Evolutionary conservation across 2,888 invertebrate genomes (phyloP), one percentile per base, ranked within the genome.

Genomic region (Automeris io): DNA sequence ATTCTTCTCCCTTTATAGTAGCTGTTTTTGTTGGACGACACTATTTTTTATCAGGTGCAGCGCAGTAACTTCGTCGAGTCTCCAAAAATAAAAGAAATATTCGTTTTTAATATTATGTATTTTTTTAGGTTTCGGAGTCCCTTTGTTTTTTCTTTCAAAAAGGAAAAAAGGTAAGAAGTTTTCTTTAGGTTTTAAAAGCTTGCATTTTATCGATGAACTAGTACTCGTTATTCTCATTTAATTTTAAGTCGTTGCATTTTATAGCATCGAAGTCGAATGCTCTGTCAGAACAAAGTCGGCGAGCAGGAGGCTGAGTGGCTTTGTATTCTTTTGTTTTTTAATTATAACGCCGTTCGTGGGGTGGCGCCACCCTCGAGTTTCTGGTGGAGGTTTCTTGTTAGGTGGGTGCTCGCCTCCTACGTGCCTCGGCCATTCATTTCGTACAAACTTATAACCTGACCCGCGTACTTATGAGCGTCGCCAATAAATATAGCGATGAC

Each of bases 401-500:
- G 79, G 70, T 69, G 70, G 74, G 75, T 62, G 70, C 73, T 78
- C 72, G 72, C 82, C 80, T 77, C 77, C 82, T 81, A 80, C 83
- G 80, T 80, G 80, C 79, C 73, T 75, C 77, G 77, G 75, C 79
- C 85, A 78, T 85, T 85, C 82, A 83, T 85, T 86, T 83, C 71
- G 79, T 70, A 65, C 79, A 81, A 81, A 86, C 83, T 85, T 86
- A 86, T 86, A 86, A 86, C 85, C 83, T 86, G 86, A 83, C 82
- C 75, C 75, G 82, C 83, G 85, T 85, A 83, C 85, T 85, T 83
- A 86, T 85, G 85, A 86, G 83, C 81, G 85, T 86, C 86, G 80
- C 82, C 83, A 82, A 86, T 85, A 85, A 86, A 85, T 85, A 85
- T 81, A 82, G 82, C 81, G 75, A 83, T 85, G 86, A 83, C 83